Base-by-base conservation (phyloP, 2,797 vertebrate genomes). In the Spinus pinus region DNA sequence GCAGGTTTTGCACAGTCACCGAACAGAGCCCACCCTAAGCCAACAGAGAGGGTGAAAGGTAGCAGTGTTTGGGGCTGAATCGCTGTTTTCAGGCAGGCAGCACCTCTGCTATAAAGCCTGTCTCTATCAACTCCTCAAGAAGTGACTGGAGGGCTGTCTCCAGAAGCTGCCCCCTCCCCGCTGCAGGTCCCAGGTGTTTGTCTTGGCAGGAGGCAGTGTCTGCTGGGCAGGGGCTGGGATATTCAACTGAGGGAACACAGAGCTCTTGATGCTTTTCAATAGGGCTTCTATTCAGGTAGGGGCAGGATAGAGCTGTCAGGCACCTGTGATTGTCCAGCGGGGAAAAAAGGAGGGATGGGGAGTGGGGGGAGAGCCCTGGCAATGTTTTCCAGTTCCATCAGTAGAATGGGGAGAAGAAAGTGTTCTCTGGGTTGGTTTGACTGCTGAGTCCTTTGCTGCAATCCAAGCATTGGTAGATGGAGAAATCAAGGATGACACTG, bases 21-120 rank as follows among this genome's bases (percentile, higher is more conserved):
- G 97, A 98, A 97, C 98, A 95, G 98, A 98, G 98, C 98, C 98
- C 98, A 98, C 98, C 99, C 99, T 99, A 98, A 98, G 98, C 98
- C 97, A 99, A 99, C 98, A 99, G 94, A 31, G 94, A 96, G 97
- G 97, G 98, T 99, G 99, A 99, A 99, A 99, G 99, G 98, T 98
- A 93, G 98, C 96, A 99, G 98, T 99, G 99, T 99, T 97, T 44
- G 97, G 82, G 57, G 41, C 98, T 98, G 96, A 98, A 98, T 98
- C 95, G 94, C 97, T 92, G 98, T 97, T 96, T 98, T 98, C 97
- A 97, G 97, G 67, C 74, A 95, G 97, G 98, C 98, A 98, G 97
- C 97, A 97, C 98, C 97, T 98, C 98, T 91, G 56, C 81, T 94
- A 98, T 97, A 98, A 98, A 98, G 98, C 98, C 83, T 97, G 96